These are phyloP conservation scores for Phenganax subtilis DNA, from an alignment of 92 coral and sea anemone species.

Conservation along the genomic window DNA sequence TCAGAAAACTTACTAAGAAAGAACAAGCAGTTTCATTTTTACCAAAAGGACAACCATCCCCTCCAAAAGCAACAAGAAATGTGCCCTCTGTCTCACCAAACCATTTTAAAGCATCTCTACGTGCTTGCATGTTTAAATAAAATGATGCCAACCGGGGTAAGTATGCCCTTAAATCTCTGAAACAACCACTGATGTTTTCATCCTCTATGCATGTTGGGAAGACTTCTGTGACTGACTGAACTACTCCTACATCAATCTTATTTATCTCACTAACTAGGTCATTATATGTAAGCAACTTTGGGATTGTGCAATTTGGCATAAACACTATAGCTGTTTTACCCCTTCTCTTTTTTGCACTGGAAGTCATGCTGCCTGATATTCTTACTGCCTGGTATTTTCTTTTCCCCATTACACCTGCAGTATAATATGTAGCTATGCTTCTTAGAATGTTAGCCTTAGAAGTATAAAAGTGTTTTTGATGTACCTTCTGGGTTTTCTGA, in stretches of 20 bases:
- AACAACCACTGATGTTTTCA: slow-evolving; percentile 55
- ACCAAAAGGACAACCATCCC: slow-evolving; percentile 71
- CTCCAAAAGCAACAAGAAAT: slow-evolving; percentile 64
- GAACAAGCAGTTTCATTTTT: slow-evolving; percentile 63
- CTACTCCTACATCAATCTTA: slow-evolving; percentile 55
- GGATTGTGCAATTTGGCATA: slow-evolving; percentile 56
- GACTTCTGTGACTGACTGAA: slow-evolving; percentile 42
- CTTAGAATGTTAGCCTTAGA: slow-evolving; percentile 47
- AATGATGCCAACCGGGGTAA: slow-evolving; percentile 52
- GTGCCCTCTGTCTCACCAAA: slow-evolving; percentile 66
- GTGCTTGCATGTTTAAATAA: slow-evolving; percentile 46
- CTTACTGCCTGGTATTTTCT: slow-evolving; percentile 58
- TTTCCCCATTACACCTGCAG: slow-evolving; percentile 53
- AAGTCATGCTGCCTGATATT: slow-evolving; percentile 51
- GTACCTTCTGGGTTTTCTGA: slow-evolving; percentile 36
- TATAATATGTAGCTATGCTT: slow-evolving; percentile 59
- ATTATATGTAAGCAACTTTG: slow-evolving; percentile 62
- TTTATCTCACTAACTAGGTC: slow-evolving; percentile 48
- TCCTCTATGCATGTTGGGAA: slow-evolving; percentile 45
- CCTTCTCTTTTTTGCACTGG: slow-evolving; percentile 45
- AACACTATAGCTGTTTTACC: slow-evolving; percentile 51
- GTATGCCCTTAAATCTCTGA: slow-evolving; percentile 47
- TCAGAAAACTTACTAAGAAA: slow-evolving; percentile 56
- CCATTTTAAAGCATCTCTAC: slow-evolving; percentile 63
- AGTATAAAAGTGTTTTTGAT: slow-evolving; percentile 39